Percentiles rank a stretch among this genome's conserved stretches.
These are phyloP conservation scores for Dendronephthya gigantea DNA, from an alignment of 64 coral and sea anemone genomes.

Conservation along the genomic window DNA sequence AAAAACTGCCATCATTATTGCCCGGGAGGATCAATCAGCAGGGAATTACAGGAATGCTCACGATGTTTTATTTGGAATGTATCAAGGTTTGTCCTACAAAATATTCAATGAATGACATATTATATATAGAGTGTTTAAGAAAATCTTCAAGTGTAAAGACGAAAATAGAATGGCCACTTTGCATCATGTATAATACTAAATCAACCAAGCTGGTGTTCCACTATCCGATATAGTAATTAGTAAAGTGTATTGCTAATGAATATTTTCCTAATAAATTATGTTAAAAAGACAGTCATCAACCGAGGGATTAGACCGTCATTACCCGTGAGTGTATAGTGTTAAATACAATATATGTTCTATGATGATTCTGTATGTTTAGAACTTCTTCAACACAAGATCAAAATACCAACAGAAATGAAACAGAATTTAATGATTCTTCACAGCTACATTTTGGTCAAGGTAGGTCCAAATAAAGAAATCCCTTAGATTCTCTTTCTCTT, in stretches of 20 bases:
- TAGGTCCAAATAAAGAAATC: background rate
- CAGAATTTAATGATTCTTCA: conserved; percentile 97
- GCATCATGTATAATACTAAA: too few relatives aligned
- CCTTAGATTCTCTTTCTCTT: background rate
- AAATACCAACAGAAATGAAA: conserved; percentile 89
- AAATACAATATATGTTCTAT: background rate
- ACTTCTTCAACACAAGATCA: conserved; percentile 88
- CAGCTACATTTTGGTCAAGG: conserved; percentile 94
- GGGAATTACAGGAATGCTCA: conserved; percentile 98
- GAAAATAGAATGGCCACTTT: too few relatives aligned
- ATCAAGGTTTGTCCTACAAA: conserved; percentile 48
- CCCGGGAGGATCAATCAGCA: conserved; percentile 91
- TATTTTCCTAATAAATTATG: background rate
- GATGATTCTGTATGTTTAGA: conserved; percentile 36
- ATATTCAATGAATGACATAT: background rate
- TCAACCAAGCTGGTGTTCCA: too few relatives aligned
- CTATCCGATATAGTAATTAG: too few relatives aligned
- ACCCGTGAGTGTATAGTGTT: too few relatives aligned
- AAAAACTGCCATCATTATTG: conserved; percentile 93
- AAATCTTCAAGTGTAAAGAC: background rate
- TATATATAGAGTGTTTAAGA: background rate
- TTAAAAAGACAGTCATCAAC: background rate
- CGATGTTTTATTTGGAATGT: conserved; percentile 98
- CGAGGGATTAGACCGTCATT: background rate
- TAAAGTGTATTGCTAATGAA: background rate